Base-by-base conservation (phyloP, 1,140 invertebrate genomes). In the Drosophila lowei region DNA sequence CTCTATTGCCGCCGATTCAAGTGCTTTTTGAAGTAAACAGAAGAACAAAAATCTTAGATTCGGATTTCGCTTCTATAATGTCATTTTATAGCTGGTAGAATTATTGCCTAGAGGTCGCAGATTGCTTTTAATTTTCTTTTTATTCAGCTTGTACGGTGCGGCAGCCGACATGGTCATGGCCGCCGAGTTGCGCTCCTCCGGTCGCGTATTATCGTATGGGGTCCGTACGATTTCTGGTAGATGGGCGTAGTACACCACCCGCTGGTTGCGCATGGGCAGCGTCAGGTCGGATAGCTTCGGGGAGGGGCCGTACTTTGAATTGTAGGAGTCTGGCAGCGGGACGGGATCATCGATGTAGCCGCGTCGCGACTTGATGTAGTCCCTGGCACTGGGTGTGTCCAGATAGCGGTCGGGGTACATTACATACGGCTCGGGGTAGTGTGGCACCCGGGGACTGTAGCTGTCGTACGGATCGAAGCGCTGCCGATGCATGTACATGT, bases 211-310 rank as follows among this genome's bases (percentile, higher is more conserved):
- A 7, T 90, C 90, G 13, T 92, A 90, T 1, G 92, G 90, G 6
- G 80, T 91, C 34, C 92, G 79, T 0, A 92, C 90, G 38, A 93
- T 89, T 76, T 93, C 92, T 2, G 92, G 92, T 8, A 93, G 73
- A 64, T 92, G 92, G 34, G 92, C 92, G 58, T 93, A 93, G 64
- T 93, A 93, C 16, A 93, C 92, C 15, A 92, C 79, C 5, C 90
- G 79, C 52, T 92, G 90, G 49, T 83, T 79, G 0, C 90, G 62
- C 4, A 72, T 34, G 9, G 75, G 62, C 15, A 57, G 23, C 2
- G 60, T 18, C 15, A 79, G 50, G 0, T 77, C 79, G 0, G 85
- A 72, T 18, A 77, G 59, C 53, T 90, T 90, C 0, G 70, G 30
- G 11, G 11, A 13, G 0, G 72, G 25, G 1, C 30, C 71, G 50